Evolutionary conservation across 2,888 invertebrate genomes (phyloP).

Genomic region (Tiliacea citrago): DNA sequence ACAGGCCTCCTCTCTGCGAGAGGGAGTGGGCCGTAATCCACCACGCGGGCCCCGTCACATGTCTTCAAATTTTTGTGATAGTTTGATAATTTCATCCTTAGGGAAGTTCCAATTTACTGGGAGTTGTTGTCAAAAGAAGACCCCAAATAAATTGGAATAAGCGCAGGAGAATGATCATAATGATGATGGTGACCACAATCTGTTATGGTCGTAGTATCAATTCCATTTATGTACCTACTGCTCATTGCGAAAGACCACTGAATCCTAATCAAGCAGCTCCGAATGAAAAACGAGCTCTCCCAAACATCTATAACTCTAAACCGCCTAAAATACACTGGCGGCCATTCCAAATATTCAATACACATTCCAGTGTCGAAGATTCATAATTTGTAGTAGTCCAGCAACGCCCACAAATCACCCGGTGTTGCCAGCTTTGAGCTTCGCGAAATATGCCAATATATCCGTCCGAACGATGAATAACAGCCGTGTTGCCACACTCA

Average conservation of each 20-base stretch:
- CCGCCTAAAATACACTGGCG: constrained; percentile 38
- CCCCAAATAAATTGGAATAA: no score
- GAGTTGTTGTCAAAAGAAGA: no score
- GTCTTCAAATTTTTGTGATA: no score
- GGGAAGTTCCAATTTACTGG: no score
- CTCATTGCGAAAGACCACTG: background rate
- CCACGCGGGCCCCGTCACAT: no score
- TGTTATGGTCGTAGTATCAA: background rate
- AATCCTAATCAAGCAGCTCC: background rate
- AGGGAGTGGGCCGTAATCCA: no score
- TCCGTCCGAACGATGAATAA: constrained; percentile 67
- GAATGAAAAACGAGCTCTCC: constrained; percentile 28
- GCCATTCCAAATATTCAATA: constrained; percentile 57
- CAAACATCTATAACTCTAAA: constrained; percentile 6
- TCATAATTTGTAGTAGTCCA: constrained; percentile 61
- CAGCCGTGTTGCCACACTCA: constrained; percentile 64
- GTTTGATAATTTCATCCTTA: no score
- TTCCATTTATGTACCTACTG: background rate
- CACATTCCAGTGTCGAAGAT: constrained; percentile 42
- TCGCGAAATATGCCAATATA: constrained; percentile 72
- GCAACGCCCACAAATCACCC: constrained; percentile 67
- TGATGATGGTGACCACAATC: background rate
- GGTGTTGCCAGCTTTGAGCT: constrained; percentile 68
- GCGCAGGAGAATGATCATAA: background rate
- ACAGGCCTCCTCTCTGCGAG: no score